Evolutionary conservation across 2,888 invertebrate genomes (phyloP), one percentile per base, ranked within the genome.

Genomic region (Carabus problematicus): DNA sequence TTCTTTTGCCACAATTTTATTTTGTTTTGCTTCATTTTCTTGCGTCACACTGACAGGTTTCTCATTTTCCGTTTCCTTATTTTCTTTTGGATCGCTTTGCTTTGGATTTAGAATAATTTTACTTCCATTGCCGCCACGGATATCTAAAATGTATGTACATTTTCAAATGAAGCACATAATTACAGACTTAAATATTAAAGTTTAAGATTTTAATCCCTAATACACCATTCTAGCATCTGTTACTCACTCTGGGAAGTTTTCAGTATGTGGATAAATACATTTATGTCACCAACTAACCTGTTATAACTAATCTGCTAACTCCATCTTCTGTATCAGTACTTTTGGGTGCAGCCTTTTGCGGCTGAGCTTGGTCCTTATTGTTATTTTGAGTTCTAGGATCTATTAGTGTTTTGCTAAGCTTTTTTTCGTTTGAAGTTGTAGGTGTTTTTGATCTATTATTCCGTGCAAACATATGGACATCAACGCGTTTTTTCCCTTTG

Each of bases 401-500:
- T 56, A 39, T 29, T 56, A 2, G 14, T 29, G 29, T 29, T 29
- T 29, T 29, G 29, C 6, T 29, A 29, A 52, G 14, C 9, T 52
- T 52, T 14, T 52, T 52, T 52, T 9, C 8, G 52, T 52, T 16
- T 16, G 29, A 19, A 8, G 29, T 56, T 56, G 14, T 29, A 4
- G 56, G 39, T 56, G 56, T 56, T 56, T 56, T 56, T 39, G 29
- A 52, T 9, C 18, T 3, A 52, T 52, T 16, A 52, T 52, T 52
- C 29, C 40, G 29, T 56, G 56, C 29, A 29, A 29, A 29, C 29
- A 29, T 29, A 47, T 12, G 43, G 3, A 69, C 69, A 45, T 69
- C 56, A 12, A 69, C 69, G 3, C 69, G 61, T 62, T 69, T 69
- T 47, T 69, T 52, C 6, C 69, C 69, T 55, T 69, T 69, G 18